These are phyloP conservation scores for Nannospalax galili DNA, from an alignment of 2,113 vertebrate species.

Conservation along the genomic window DNA sequence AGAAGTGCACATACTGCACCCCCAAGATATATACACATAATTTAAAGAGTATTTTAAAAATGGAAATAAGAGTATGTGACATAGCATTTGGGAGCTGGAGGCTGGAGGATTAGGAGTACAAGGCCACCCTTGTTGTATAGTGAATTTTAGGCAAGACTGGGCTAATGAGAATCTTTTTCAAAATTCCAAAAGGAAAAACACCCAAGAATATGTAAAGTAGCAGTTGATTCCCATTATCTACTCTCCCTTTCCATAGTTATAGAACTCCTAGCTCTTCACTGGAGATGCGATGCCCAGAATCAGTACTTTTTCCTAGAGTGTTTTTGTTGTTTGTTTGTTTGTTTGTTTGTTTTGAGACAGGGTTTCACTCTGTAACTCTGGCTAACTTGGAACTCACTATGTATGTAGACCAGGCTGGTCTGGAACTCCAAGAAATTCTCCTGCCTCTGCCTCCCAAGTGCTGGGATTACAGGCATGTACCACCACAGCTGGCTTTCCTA, in stretches of 20 bases:
- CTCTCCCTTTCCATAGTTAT: neutral
- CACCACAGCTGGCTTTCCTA: neutral
- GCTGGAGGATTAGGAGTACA: neutral
- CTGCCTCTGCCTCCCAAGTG: no score
- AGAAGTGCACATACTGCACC: neutral
- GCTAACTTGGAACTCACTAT: no score
- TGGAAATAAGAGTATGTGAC: neutral
- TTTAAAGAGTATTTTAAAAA: neutral
- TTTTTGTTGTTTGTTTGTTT: neutral
- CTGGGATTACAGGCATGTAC: no score
- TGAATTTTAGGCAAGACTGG: neutral
- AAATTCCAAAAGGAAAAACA: neutral
- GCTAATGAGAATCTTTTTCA: neutral
- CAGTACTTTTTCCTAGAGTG: neutral
- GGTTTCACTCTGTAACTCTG: no score
- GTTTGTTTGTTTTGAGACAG: no score
- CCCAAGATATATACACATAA: neutral
- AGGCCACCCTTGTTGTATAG: neutral
- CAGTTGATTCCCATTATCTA: neutral
- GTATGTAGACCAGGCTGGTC: no score
- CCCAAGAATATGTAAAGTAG: neutral
- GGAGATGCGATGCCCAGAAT: neutral
- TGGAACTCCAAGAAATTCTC: no score
- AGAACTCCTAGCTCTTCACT: neutral
- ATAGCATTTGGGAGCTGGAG: neutral